These are phyloP conservation scores for Argyra leucocephala DNA, from an alignment of 2,888 invertebrate species.

Conservation along the genomic window DNA sequence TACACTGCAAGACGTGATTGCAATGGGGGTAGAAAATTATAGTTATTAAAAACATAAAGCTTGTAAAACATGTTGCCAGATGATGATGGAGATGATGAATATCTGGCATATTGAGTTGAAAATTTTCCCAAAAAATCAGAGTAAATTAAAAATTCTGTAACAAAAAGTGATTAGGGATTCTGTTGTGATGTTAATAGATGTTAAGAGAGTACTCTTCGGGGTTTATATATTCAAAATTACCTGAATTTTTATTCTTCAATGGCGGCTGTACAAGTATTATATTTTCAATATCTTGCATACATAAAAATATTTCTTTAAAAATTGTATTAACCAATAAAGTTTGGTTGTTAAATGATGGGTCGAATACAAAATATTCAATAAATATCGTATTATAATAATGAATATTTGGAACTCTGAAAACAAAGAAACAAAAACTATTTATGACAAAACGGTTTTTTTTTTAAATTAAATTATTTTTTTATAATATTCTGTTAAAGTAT, in stretches of 20 bases:
- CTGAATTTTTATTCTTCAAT: background rate
- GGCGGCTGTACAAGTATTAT: constrained; percentile 8
- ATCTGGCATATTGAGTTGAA: background rate
- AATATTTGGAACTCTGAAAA: constrained; percentile 9
- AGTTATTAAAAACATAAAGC: background rate
- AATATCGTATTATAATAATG: constrained; percentile 48
- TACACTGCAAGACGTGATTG: background rate
- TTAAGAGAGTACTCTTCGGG: too few relatives aligned
- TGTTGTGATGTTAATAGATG: too few relatives aligned
- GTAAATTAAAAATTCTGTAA: background rate
- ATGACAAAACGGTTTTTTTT: too few relatives aligned
- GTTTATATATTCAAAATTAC: background rate
- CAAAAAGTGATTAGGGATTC: too few relatives aligned
- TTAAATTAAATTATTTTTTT: too few relatives aligned
- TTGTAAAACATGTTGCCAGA: background rate
- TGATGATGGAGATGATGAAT: background rate
- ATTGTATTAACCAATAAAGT: background rate
- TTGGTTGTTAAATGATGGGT: constrained; percentile 44
- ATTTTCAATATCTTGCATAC: background rate
- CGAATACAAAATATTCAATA: constrained; percentile 45
- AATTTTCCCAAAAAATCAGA: background rate
- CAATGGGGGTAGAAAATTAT: background rate
- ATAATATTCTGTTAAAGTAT: too few relatives aligned
- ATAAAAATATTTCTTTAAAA: constrained; percentile 11
- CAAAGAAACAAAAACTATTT: too few relatives aligned